A percentile compares a stretch with the other conserved stretches of the same genome.
Conservation (phyloP, 2,797 vertebrate species). For the Serranus cabrilla region DNA sequence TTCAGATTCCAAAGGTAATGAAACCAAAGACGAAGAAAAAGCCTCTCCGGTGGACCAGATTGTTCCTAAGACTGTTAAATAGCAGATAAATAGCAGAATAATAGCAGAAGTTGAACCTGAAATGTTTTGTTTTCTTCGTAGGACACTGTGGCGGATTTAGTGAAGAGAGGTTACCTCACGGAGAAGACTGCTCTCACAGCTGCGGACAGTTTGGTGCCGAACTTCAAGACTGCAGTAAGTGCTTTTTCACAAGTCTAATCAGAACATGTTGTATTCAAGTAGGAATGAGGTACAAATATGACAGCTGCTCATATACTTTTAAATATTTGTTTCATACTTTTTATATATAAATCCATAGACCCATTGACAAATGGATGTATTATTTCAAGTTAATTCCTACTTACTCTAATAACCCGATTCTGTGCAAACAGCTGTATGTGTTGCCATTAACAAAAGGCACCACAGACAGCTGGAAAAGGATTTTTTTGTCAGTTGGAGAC, state of each 20-base stretch:
- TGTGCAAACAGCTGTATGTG: neutral
- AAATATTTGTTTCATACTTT: no score
- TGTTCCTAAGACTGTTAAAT: neutral
- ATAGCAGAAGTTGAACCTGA: no score
- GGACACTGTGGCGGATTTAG: constrained; percentile 86
- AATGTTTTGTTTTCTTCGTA: constrained; percentile 51
- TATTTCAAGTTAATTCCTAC: neutral
- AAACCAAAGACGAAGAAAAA: neutral
- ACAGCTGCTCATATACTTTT: no score
- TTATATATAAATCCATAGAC: no score
- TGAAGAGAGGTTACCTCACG: constrained; percentile 89
- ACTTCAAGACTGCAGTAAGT: constrained; percentile 89
- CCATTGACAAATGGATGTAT: neutral
- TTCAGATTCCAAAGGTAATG: constrained; percentile 88
- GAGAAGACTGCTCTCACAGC: constrained; percentile 88
- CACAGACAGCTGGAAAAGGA: no score
- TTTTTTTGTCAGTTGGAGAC: constrained; percentile 7
- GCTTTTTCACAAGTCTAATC: neutral
- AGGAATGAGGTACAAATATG: neutral
- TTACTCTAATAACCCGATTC: neutral
- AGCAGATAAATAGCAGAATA: no score
- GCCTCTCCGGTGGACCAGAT: neutral
- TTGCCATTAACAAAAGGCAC: neutral
- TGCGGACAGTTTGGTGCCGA: constrained; percentile 86
- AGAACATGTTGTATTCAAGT: neutral